These are phyloP conservation scores for Diadumene lineata DNA, from an alignment of 92 coral and sea anemone genomes.

Conservation along the genomic window DNA sequence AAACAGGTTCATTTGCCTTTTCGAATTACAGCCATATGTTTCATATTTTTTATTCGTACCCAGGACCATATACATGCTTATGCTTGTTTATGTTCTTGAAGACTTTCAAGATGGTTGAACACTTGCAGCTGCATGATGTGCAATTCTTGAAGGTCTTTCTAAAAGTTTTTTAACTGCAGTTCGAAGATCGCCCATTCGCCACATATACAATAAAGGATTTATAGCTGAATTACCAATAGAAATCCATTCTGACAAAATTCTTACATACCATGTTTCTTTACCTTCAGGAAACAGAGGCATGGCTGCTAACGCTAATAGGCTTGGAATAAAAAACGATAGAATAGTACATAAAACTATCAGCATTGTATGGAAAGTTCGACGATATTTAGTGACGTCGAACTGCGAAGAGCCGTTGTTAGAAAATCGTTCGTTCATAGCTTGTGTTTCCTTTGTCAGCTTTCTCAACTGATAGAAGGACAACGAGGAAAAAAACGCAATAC, in stretches of 20 bases:
- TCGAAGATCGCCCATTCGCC: slow-evolving; percentile 12
- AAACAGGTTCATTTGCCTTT: too few relatives aligned
- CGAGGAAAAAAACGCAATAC: neutral
- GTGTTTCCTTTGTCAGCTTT: neutral
- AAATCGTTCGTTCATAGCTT: neutral
- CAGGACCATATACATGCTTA: too few relatives aligned
- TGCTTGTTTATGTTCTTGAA: too few relatives aligned
- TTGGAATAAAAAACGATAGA: neutral
- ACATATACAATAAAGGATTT: slow-evolving; percentile 4
- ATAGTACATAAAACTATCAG: neutral
- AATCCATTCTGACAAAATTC: neutral
- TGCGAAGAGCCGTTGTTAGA: neutral
- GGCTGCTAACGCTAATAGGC: neutral
- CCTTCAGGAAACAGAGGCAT: neutral
- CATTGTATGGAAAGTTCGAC: slow-evolving; percentile 6
- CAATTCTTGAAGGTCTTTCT: neutral
- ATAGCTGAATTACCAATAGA: neutral
- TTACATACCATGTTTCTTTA: neutral
- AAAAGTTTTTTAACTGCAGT: neutral
- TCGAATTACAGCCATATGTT: too few relatives aligned
- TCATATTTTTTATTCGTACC: too few relatives aligned
- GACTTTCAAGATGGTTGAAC: too few relatives aligned
- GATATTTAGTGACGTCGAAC: slow-evolving; percentile 10
- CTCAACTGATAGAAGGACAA: neutral
- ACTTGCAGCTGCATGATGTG: too few relatives aligned